Evolutionary conservation across 2,113 vertebrate species (phyloP).

Genomic region (Elgaria multicarinata): DNA sequence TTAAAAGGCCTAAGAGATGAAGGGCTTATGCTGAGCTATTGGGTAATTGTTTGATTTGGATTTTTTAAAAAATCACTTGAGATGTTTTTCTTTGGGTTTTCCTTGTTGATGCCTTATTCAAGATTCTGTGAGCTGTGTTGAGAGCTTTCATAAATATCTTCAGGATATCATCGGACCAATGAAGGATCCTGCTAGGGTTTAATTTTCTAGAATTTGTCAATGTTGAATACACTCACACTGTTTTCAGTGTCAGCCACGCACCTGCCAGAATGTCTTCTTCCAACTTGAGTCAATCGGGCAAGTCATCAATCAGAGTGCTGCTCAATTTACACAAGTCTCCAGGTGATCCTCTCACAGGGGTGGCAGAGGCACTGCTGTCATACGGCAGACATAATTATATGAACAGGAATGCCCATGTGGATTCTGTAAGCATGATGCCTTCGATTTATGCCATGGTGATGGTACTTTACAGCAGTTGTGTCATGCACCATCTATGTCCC

Average conservation of each 20-base stretch:
- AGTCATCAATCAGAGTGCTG: background rate
- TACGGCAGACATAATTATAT: background rate
- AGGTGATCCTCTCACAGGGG: background rate
- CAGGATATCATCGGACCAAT: too few relatives aligned
- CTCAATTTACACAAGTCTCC: background rate
- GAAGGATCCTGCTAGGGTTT: too few relatives aligned
- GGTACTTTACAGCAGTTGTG: background rate
- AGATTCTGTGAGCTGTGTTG: too few relatives aligned
- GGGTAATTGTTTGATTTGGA: background rate
- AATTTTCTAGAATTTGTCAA: too few relatives aligned
- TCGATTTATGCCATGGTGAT: background rate
- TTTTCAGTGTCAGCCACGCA: background rate
- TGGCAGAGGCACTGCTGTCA: background rate
- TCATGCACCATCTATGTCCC: background rate
- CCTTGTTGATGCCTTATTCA: too few relatives aligned
- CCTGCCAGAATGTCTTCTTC: background rate
- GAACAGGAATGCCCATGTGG: background rate
- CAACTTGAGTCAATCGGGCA: background rate
- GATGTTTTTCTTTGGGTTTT: background rate
- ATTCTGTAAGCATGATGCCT: background rate
- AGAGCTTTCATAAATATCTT: too few relatives aligned
- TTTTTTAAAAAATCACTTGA: background rate
- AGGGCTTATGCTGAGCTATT: background rate
- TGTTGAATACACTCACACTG: too few relatives aligned
- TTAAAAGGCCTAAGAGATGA: background rate